These are phyloP conservation scores for Triplophysa bombifrons DNA, from an alignment of 2,797 vertebrate genomes.

Conservation along the genomic window DNA sequence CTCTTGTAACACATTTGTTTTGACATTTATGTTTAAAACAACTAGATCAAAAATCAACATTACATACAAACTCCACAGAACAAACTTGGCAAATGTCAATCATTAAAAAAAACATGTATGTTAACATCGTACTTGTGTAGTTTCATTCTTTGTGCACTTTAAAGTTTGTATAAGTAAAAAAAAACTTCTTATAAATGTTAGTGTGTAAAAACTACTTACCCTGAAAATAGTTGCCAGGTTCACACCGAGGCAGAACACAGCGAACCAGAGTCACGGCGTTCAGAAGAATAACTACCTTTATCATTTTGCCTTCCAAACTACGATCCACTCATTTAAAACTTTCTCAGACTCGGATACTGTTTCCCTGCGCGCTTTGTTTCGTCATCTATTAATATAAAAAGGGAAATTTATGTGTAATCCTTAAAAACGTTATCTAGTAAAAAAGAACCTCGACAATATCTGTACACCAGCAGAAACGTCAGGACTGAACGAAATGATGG, in stretches of 20 bases:
- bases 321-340: not conserved
- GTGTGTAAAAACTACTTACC: constrained; percentile 73
- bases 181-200: not conserved
- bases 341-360: not conserved
- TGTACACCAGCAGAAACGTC: constrained; percentile 12
- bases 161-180: not conserved
- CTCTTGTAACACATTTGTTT: constrained; percentile 7
- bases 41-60: not conserved
- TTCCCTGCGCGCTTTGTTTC: not conserved
- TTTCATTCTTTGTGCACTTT: not conserved
- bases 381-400: not conserved
- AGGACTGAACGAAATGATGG: constrained; percentile 6
- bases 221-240: constrained; percentile 68
- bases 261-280: constrained; percentile 61
- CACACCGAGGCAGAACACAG: constrained; percentile 69
- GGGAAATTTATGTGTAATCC: not conserved
- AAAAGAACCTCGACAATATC: not conserved
- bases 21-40: not conserved
- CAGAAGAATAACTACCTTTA: constrained; percentile 64
- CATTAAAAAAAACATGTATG: not conserved
- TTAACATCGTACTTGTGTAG: not conserved
- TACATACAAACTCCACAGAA: not conserved
- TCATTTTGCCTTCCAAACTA: constrained; percentile 28
- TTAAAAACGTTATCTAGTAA: not conserved
- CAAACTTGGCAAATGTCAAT: not conserved